Conservation (phyloP, 2,113 vertebrate genomes). For the Neodontobutis hainanensis region DNA sequence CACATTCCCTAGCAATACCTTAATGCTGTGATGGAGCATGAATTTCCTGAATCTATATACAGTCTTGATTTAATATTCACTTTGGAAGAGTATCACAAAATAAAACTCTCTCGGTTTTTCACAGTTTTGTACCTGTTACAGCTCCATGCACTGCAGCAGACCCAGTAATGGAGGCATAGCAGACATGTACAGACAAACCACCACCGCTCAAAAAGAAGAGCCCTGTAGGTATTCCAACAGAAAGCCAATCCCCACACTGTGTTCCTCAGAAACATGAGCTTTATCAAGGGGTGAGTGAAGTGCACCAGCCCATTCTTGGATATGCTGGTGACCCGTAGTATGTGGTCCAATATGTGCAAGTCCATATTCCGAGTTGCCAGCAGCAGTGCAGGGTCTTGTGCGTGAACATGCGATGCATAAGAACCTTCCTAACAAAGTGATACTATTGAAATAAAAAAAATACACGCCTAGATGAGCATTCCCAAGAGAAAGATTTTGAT, state of each 20-base stretch:
- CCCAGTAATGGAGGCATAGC: slow-evolving; percentile 5
- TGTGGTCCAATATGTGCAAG: slow-evolving; percentile 83
- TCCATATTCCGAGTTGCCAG: slow-evolving; percentile 70
- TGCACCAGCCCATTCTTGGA: slow-evolving; percentile 75
- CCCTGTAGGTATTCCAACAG: slow-evolving; percentile 7
- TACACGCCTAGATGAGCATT: background rate
- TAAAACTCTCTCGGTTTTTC: background rate
- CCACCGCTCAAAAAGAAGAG: slow-evolving; percentile 25
- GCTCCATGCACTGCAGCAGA: background rate
- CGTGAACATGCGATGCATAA: slow-evolving; percentile 5
- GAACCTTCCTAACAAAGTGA: slow-evolving; percentile 7
- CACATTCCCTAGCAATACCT: no score
- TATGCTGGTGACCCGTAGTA: slow-evolving; percentile 81
- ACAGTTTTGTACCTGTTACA: background rate
- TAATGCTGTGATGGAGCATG: no score
- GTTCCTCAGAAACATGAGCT: slow-evolving; percentile 82
- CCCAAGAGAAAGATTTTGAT: background rate
- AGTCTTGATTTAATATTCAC: no score
- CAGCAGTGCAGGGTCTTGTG: slow-evolving; percentile 2
- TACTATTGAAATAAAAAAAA: slow-evolving; percentile 13
- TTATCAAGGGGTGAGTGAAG: slow-evolving; percentile 82
- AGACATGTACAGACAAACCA: slow-evolving; percentile 44
- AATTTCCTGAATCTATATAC: no score
- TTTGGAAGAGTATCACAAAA: no score
- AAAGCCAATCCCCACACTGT: background rate